phyloP scores from a whole-genome alignment of 2,888 invertebrate genomes.

The Cantharis rufa region DNA sequence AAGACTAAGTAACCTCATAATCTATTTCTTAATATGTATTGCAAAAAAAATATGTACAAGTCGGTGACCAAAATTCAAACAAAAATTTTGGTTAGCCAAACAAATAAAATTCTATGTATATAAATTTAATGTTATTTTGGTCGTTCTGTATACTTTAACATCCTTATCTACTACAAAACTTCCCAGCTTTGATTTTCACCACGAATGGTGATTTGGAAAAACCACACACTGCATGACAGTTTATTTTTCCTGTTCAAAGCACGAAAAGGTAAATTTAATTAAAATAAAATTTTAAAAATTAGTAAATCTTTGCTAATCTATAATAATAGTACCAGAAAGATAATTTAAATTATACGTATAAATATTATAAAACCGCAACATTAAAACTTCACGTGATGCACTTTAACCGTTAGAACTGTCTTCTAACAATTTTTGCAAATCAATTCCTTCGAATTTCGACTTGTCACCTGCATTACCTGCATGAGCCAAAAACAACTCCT shows the following conservation, averaged over 20 bases:
- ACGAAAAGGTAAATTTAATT: background rate
- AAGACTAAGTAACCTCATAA: background rate
- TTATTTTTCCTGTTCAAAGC: background rate
- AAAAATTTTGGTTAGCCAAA: background rate
- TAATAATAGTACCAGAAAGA: background rate
- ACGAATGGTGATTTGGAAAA: background rate
- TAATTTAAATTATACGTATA: background rate
- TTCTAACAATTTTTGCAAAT: constrained; percentile 62
- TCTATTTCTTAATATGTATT: background rate
- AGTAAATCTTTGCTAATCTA: background rate
- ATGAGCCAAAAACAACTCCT: constrained; percentile 80
- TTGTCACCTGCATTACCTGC: constrained; percentile 65
- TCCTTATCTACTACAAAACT: background rate
- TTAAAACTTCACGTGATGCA: background rate
- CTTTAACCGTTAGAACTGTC: constrained; percentile 49
- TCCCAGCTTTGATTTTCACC: background rate
- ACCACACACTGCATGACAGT: background rate
- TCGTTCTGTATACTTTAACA: background rate
- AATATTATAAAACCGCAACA: background rate
- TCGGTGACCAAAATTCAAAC: background rate
- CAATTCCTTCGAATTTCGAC: constrained; percentile 62
- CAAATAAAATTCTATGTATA: background rate
- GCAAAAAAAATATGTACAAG: background rate
- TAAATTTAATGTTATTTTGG: background rate
- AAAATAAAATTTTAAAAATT: background rate